Base-by-base conservation (phyloP, 2,888 invertebrate genomes). In the Noctua janthina region DNA sequence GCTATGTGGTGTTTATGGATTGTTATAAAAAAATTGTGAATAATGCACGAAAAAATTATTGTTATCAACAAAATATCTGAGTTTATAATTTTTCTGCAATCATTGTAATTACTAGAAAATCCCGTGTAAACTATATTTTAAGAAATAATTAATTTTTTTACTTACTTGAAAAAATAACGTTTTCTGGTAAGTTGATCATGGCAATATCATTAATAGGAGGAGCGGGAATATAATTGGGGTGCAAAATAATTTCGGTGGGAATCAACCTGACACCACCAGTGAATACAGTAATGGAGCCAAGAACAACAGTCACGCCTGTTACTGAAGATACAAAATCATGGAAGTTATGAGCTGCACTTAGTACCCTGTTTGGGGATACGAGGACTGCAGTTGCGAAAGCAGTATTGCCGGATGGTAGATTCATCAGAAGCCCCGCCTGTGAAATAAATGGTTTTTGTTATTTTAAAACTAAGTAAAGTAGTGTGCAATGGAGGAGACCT, bases 261-360 rank as follows among this genome's bases (percentile, higher is more conserved):
- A 87, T 73, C 0, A 92, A 0, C 46, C 95, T 92, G 29, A 85
- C 89, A 39, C 95, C 95, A 17, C 95, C 95, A 56, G 79, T 82
- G 87, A 94, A 95, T 8, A 95, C 84, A 0, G 85, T 82, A 10
- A 78, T 78, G 20, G 94, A 92, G 3, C 95, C 95, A 7, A 95
- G 92, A 6, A 95, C 93, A 1, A 94, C 94, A 2, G 91, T 92
- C 67, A 94, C 73, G 13, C 81, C 83, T n/a, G 54, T 39, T 1
- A 66, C 64, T 35, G 35, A 66, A 15, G 64, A 10, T 79, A 66
- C 20, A 0, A 94, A 94, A 51, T 95, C 95, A 51, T 70, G 87
- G 93, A 94, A 94, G 85, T 94, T 94, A 78, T 94, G 94, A 13
- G 94, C 94, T 59, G 94, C 94, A 0, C 93, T 94, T 15, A 93